phyloP scores from a whole-genome alignment of 2,797 vertebrate species.

The Ibycter americanus region DNA sequence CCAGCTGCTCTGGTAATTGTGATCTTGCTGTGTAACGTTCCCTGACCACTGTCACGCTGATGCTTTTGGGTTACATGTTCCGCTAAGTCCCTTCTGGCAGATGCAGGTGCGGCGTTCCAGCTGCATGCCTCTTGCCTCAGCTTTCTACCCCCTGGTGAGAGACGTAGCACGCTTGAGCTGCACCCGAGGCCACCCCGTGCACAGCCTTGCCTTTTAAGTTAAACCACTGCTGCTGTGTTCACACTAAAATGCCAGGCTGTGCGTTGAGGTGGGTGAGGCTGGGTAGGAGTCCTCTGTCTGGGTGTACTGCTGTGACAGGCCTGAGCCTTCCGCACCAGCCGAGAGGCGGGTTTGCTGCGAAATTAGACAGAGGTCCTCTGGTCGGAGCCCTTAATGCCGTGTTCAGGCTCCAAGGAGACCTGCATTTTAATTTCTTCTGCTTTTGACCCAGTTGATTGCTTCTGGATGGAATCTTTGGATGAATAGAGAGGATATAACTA shows the following conservation, averaged over 20 bases:
- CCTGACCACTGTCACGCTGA: not conserved
- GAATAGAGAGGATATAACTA: not conserved
- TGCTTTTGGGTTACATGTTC: not conserved
- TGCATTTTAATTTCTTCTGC: not conserved
- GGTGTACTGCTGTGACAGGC: fast-evolving
- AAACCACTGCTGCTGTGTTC: not conserved
- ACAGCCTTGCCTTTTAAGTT: not conserved
- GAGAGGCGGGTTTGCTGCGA: fast-evolving
- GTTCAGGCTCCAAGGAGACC: not conserved
- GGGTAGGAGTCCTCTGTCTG: not conserved
- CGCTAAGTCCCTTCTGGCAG: not conserved
- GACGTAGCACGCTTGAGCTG: not conserved
- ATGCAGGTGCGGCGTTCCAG: not conserved
- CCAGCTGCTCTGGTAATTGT: not conserved
- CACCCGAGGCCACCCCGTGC: not conserved
- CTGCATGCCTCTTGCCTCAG: not conserved
- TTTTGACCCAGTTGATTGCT: not conserved
- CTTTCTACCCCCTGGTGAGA: fast-evolving
- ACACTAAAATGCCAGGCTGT: fast-evolving
- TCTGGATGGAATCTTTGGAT: not conserved
- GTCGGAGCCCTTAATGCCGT: not conserved
- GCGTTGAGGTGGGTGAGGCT: fast-evolving
- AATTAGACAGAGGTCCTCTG: fast-evolving
- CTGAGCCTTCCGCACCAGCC: fast-evolving
- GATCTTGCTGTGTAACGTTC: not conserved